Percentiles rank a stretch among this genome's conserved stretches.
Conservation (phyloP, 2,113 vertebrate species). For the Cochlearius cochlearius region DNA sequence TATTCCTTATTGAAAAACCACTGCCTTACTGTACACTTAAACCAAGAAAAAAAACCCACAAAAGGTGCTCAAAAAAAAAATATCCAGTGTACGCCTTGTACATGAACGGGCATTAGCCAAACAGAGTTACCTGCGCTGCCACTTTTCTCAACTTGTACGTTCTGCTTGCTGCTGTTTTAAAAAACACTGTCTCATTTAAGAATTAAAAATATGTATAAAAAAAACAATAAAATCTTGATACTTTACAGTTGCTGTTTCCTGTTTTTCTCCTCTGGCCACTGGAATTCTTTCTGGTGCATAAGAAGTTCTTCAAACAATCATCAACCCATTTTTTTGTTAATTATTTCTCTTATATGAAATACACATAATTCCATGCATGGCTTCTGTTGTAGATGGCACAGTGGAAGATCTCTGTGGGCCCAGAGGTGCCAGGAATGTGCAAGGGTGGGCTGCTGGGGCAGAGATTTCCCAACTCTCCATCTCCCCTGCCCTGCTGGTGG, state of each 20-base stretch:
- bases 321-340: not conserved
- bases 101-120: conserved; percentile 88
- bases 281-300: not conserved
- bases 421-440: not conserved
- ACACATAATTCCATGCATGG: not conserved
- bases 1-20: conserved; percentile 78
- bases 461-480: not conserved
- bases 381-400: not conserved
- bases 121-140: conserved; percentile 75
- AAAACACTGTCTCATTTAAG: conserved; percentile 64
- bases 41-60: conserved; percentile 67
- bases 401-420: not conserved
- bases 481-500: not conserved
- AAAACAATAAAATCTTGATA: conserved; percentile 77
- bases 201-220: conserved; percentile 53
- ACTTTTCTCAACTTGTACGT: conserved; percentile 71
- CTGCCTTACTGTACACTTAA: conserved; percentile 88
- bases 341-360: not conserved
- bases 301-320: not conserved
- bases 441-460: not conserved
- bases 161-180: conserved; percentile 76
- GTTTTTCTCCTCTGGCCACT: not conserved
- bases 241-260: conserved; percentile 42
- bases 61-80: conserved; percentile 70
- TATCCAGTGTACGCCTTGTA: conserved; percentile 68